Evolutionary conservation across 1,140 invertebrate species (phyloP).

Genomic region (Drosophila seguyi): DNA sequence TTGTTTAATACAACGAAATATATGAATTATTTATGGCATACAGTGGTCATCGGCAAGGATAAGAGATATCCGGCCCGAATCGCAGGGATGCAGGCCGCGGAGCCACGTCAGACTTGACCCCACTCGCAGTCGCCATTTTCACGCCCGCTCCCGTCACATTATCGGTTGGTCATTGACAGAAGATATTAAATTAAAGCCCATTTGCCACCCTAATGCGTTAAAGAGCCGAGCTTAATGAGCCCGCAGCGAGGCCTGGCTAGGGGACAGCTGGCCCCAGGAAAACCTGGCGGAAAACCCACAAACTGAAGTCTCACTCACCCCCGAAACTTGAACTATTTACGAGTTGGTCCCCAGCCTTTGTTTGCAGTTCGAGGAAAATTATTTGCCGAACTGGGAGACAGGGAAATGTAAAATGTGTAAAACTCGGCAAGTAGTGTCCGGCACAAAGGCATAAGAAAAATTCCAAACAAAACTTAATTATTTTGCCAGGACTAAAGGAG

Average conservation of each 20-base stretch:
- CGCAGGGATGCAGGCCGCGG: neutral
- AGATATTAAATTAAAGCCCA: constrained; percentile 53
- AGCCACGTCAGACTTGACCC: constrained; percentile 27
- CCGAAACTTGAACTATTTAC: constrained; percentile 57
- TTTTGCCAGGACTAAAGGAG: constrained; percentile 37
- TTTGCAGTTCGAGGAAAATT: constrained; percentile 66
- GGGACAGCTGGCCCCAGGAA: neutral
- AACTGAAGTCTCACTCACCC: constrained; percentile 16
- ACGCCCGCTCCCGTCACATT: constrained; percentile 41
- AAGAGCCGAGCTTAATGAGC: constrained; percentile 71
- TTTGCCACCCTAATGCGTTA: constrained; percentile 69
- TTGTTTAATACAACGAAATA: constrained; percentile 44
- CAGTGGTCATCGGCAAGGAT: constrained; percentile 39
- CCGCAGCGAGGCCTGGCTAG: constrained; percentile 6
- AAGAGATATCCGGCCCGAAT: constrained; percentile 26
- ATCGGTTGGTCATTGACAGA: constrained; percentile 48
- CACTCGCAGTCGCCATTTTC: constrained; percentile 29
- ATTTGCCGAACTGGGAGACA: constrained; percentile 59
- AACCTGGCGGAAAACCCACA: constrained; percentile 11
- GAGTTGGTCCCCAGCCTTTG: constrained; percentile 43
- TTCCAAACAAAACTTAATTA: constrained; percentile 81
- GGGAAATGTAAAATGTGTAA: constrained; percentile 42
- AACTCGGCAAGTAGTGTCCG: constrained; percentile 66
- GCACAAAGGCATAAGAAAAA: constrained; percentile 71
- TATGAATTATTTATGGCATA: constrained; percentile 70